Conservation (phyloP, 2,797 vertebrate species). For the Catamblyrhynchus diadema region DNA sequence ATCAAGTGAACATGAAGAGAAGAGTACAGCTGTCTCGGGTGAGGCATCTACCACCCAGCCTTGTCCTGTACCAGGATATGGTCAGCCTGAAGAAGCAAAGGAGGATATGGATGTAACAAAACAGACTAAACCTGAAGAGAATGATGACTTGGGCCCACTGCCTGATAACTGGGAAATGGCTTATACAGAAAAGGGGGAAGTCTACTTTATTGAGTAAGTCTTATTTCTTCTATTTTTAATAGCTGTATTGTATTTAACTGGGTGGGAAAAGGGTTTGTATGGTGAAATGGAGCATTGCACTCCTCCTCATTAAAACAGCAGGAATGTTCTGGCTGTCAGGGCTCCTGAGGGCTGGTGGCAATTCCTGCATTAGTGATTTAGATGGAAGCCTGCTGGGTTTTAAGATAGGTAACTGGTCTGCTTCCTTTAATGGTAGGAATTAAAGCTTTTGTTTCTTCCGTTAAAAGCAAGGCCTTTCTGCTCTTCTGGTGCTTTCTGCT, state of each 20-base stretch:
- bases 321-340: not conserved
- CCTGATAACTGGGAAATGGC: slow-evolving; percentile 99
- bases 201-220: slow-evolving; percentile 99
- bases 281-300: not conserved
- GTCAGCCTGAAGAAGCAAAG: slow-evolving; percentile 81
- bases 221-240: not conserved
- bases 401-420: not conserved
- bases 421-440: not conserved
- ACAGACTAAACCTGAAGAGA: slow-evolving; percentile 86
- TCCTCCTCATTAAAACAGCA: not conserved
- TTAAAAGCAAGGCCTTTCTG: not conserved
- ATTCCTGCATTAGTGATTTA: not conserved
- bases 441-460: not conserved
- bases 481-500: not conserved
- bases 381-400: not conserved
- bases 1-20: slow-evolving; percentile 96
- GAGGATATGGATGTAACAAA: slow-evolving; percentile 84
- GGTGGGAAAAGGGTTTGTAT: not conserved
- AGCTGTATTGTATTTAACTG: not conserved
- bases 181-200: slow-evolving; percentile 97
- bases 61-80: slow-evolving; percentile 80
- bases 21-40: slow-evolving; percentile 86
- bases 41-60: slow-evolving; percentile 79
- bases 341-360: not conserved
- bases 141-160: slow-evolving; percentile 87